Evolutionary conservation across 2,797 vertebrate genomes (phyloP).

Genomic region (Sebastes baramenuke): DNA sequence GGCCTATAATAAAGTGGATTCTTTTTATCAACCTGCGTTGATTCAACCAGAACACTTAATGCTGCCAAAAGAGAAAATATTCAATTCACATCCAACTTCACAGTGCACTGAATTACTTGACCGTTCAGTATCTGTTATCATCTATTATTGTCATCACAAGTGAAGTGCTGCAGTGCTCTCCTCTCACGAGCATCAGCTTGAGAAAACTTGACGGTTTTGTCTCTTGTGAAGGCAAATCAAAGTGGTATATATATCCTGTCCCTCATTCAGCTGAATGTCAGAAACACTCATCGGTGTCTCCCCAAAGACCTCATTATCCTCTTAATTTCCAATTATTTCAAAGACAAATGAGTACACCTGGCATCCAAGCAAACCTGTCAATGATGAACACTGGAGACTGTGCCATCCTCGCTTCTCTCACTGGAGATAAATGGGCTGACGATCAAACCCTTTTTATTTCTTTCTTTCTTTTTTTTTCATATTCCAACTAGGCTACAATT

Average conservation of each 20-base stretch:
- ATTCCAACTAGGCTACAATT: conserved; percentile 32
- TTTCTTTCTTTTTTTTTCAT: background rate
- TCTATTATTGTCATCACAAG: conserved; percentile 9
- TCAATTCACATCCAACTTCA: background rate
- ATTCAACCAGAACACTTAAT: background rate
- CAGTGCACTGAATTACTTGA: background rate
- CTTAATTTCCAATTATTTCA: conserved; percentile 80
- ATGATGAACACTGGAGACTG: conserved; percentile 52
- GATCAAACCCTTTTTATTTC: conserved; percentile 53
- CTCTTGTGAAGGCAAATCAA: conserved; percentile 54
- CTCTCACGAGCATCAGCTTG: conserved; percentile 16
- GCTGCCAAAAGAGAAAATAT: background rate
- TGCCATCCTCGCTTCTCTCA: conserved; percentile 42
- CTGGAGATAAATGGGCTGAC: conserved; percentile 49
- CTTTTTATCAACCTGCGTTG: background rate
- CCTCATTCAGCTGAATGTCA: conserved; percentile 65
- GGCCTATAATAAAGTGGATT: background rate
- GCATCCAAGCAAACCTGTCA: conserved; percentile 61
- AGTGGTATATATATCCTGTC: conserved; percentile 46
- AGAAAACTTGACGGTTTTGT: conserved; percentile 21
- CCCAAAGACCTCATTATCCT: conserved; percentile 79
- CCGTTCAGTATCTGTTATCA: background rate
- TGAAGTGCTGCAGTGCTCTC: background rate
- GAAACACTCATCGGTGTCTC: conserved; percentile 59
- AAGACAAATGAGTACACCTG: conserved; percentile 78